Base-by-base conservation (phyloP, 23 tunicate genomes). In the Botrylloides violaceus region DNA sequence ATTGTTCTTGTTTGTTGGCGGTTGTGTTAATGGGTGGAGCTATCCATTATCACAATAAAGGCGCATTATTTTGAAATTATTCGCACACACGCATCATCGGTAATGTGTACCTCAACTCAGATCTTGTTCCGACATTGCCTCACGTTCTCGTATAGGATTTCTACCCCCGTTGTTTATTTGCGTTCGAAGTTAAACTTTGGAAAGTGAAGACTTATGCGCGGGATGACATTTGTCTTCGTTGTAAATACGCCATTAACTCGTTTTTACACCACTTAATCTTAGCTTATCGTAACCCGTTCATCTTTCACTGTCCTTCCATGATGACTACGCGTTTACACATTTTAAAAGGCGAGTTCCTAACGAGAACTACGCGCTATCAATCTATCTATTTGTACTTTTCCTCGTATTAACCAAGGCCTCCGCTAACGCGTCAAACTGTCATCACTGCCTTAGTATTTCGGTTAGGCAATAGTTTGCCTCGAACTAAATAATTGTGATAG, bases 1-100 rank as follows among this genome's bases (percentile, higher is more conserved):
- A 43, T 43, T 43, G 53, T 43, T 43, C 53, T 43, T 43, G 15
- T 43, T 43, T 43, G 53, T 43, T 43, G 53, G 53, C 53, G 9
- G 53, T 43, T 43, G 53, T 43, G 53, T 43, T 43, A 43, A 43
- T 43, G 53, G 53, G 53, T 43, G 53, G 53, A 43, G 53, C 53
- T 43, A 7, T 43, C 53, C 53, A 43, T 43, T 43, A 15, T 43
- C 53, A 15, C 12, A 43, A 43, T 43, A 9, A 15, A 15, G 9
- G 53, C 53, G 53, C 53, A 43, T 43, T 43, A 43, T 43, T 43
- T 43, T 43, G 53, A 43, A 43, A 43, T 43, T 43, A 43, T 43
- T 43, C 53, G 53, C 53, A 43, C 53, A 43, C 53, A 43, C 53
- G 53, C 53, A 7, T 43, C 53, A 43, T 43, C 53, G 53, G 53